Conservation (phyloP, 2,797 vertebrate genomes). For the Sebastes reedi region DNA sequence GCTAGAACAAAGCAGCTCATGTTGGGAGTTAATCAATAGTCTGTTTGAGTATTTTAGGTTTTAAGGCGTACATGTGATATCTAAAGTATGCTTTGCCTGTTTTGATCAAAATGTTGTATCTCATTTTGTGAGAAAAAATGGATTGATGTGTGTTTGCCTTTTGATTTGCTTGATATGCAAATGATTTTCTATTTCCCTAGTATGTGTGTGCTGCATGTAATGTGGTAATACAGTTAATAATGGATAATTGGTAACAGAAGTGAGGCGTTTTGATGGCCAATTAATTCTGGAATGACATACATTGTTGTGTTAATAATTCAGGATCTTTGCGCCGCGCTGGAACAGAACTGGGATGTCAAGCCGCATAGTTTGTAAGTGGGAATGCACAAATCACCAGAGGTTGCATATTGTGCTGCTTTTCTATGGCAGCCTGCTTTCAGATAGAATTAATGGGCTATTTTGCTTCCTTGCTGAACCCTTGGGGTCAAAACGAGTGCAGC, state of each 20-base stretch:
- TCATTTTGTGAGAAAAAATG: neutral
- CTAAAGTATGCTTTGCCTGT: neutral
- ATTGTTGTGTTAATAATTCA: slow-evolving; percentile 69
- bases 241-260: slow-evolving; percentile 24
- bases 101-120: neutral
- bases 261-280: slow-evolving; percentile 20
- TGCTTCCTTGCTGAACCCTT: slow-evolving; percentile 54
- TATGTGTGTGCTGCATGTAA: neutral
- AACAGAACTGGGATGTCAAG: slow-evolving; percentile 36
- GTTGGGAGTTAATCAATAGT: slow-evolving; percentile 14
- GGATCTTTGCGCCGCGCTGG: slow-evolving; percentile 16
- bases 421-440: slow-evolving; percentile 60
- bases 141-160: neutral
- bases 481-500: slow-evolving; percentile 71
- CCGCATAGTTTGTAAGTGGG: slow-evolving; percentile 47
- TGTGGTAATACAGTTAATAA: slow-evolving; percentile 36
- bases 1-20: slow-evolving; percentile 36
- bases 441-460: slow-evolving; percentile 74
- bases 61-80: neutral
- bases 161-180: neutral
- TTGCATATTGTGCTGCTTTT: slow-evolving; percentile 54
- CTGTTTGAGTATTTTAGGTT: neutral
- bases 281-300: slow-evolving; percentile 55
- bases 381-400: slow-evolving; percentile 60
- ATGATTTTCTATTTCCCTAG: neutral